Conservation (phyloP, 1,140 invertebrate genomes). For the Calycopis cecrops region DNA sequence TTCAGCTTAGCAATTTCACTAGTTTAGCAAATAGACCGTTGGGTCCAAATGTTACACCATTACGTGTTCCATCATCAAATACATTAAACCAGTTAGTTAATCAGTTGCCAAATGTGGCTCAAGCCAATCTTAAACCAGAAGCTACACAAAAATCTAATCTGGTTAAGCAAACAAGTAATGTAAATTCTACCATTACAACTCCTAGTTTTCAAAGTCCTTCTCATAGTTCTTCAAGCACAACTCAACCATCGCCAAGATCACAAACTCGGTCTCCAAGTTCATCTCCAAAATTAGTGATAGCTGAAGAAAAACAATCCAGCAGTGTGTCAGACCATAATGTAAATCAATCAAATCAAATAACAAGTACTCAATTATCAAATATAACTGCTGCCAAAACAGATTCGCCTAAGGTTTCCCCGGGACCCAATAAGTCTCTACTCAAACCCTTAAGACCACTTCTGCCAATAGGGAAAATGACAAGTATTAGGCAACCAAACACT, state of each 20-base stretch:
- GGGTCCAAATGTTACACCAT: conserved; percentile 34
- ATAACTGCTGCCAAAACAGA: conserved; percentile 45
- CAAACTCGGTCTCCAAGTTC: conserved; percentile 72
- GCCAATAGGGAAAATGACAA: conserved; percentile 42
- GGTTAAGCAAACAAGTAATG: conserved; percentile 35
- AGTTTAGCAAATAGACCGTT: conserved; percentile 42
- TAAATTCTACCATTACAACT: conserved; percentile 34
- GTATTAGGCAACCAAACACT: conserved; percentile 46
- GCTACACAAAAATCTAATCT: conserved; percentile 38
- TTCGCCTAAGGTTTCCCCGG: conserved; percentile 42
- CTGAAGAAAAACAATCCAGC: conserved; percentile 63
- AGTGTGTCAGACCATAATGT: conserved; percentile 43
- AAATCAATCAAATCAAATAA: conserved; percentile 63
- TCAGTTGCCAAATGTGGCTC: conserved; percentile 23
- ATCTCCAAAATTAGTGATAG: conserved; percentile 72
- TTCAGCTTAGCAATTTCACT: conserved; percentile 47
- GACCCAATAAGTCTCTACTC: conserved; percentile 47
- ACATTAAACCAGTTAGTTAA: conserved; percentile 38
- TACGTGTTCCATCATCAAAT: conserved; percentile 49
- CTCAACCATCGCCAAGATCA: conserved; percentile 57
- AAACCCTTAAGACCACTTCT: conserved; percentile 53
- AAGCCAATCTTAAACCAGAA: conserved; percentile 32
- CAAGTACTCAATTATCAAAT: conserved; percentile 52
- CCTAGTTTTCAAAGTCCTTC: conserved; percentile 40
- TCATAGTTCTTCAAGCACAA: conserved; percentile 37